phyloP scores from a whole-genome alignment of 2,888 invertebrate genomes.

The Oasisia sp. region DNA sequence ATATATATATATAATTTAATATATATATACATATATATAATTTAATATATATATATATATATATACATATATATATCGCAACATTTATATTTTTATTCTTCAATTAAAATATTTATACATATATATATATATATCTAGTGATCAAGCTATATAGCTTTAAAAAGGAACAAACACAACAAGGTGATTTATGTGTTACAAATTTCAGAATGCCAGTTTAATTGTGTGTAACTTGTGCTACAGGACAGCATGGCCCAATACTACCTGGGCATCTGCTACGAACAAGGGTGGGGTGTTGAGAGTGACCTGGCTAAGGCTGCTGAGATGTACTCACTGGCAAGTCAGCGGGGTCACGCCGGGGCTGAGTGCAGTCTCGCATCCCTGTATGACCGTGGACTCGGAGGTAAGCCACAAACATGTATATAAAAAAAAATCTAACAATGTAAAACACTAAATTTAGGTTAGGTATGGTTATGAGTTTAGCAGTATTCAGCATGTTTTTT shows the following conservation, averaged over 20 bases:
- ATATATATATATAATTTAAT: neutral
- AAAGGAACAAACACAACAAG: neutral
- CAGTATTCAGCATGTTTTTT: too few relatives aligned
- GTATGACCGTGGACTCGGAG: slow-evolving; percentile 34
- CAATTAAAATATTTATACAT: too few relatives aligned
- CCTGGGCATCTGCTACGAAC: slow-evolving; percentile 58
- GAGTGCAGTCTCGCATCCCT: slow-evolving; percentile 33
- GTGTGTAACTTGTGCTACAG: slow-evolving; percentile 41
- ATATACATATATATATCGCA: too few relatives aligned
- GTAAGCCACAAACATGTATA: slow-evolving; percentile 24
- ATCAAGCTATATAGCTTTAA: too few relatives aligned
- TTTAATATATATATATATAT: too few relatives aligned
- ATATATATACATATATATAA: too few relatives aligned
- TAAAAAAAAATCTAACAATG: too few relatives aligned
- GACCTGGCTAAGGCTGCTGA: slow-evolving; percentile 52
- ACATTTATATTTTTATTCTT: too few relatives aligned
- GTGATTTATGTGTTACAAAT: neutral
- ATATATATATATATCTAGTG: too few relatives aligned
- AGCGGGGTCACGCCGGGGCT: slow-evolving; percentile 51
- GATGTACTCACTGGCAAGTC: slow-evolving; percentile 50
- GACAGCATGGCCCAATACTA: slow-evolving; percentile 55
- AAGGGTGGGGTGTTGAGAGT: slow-evolving; percentile 55
- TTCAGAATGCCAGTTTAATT: neutral
- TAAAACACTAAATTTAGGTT: too few relatives aligned
- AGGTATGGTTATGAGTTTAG: too few relatives aligned